These are phyloP conservation scores for Lithophane socia DNA, from an alignment of 2,888 invertebrate species.

Conservation along the genomic window DNA sequence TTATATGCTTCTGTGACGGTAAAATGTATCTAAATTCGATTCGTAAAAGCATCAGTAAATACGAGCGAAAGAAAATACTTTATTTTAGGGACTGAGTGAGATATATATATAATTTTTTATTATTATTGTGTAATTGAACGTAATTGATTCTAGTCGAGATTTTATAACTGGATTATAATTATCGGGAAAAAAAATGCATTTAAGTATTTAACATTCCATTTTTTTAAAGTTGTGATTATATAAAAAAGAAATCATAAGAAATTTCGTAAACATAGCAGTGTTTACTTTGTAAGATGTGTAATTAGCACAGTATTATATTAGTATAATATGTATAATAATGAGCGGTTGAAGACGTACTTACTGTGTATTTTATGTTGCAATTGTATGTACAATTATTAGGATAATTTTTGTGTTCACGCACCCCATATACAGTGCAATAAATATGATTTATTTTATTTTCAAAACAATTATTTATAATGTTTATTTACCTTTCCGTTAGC, in stretches of 20 bases:
- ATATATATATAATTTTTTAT: slow-evolving; percentile 40
- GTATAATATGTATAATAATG: slow-evolving; percentile 52
- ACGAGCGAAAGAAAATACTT: slow-evolving; percentile 17
- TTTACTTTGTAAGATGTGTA: slow-evolving; percentile 51
- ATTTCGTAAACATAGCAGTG: slow-evolving; percentile 29
- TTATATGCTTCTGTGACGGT: slow-evolving; percentile 45
- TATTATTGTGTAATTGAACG: slow-evolving; percentile 51
- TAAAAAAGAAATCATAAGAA: slow-evolving; percentile 32
- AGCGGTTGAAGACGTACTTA: slow-evolving; percentile 41
- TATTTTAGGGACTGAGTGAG: slow-evolving; percentile 53
- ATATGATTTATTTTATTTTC: slow-evolving; percentile 30
- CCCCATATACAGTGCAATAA: slow-evolving; percentile 49
- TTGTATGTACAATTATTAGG: slow-evolving; percentile 54
- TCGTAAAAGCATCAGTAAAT: slow-evolving; percentile 26
- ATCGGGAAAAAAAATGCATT: slow-evolving; percentile 53
- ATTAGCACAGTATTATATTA: slow-evolving; percentile 63
- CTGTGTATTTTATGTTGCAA: slow-evolving; percentile 46
- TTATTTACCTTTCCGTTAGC: slow-evolving; percentile 17
- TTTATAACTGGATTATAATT: slow-evolving; percentile 57
- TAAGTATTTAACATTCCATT: slow-evolving; percentile 63
- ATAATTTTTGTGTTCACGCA: slow-evolving; percentile 48
- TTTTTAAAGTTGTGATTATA: slow-evolving; percentile 43
- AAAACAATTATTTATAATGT: slow-evolving; percentile 5
- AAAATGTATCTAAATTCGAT: slow-evolving; percentile 18
- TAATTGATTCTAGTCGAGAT: slow-evolving; percentile 68